Evolutionary conservation across 2,113 vertebrate genomes (phyloP).

Genomic region (Gasterosteus nipponicus): DNA sequence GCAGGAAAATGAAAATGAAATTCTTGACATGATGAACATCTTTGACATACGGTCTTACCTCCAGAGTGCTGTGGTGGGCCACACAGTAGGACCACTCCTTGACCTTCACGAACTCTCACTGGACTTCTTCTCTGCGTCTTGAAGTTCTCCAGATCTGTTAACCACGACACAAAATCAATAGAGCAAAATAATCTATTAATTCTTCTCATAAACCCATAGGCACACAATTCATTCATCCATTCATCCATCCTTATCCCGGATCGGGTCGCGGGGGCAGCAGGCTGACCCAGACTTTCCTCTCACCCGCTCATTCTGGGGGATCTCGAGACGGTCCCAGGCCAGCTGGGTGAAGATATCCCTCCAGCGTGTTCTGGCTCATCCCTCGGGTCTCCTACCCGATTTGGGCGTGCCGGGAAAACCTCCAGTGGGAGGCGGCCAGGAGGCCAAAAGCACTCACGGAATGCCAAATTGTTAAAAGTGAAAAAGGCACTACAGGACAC

Average conservation of each 20-base stretch:
- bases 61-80: slow-evolving; percentile 84
- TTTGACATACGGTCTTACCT: slow-evolving; percentile 80
- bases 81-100: slow-evolving; percentile 94
- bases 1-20: not conserved
- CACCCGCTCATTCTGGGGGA: no score
- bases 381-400: no score
- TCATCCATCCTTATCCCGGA: no score
- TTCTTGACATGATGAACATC: not conserved
- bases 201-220: slow-evolving; percentile 25
- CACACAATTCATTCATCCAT: slow-evolving; percentile 2
- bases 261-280: no score
- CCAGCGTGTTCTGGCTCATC: no score
- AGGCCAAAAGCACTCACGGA: slow-evolving; percentile 15
- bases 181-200: slow-evolving; percentile 36
- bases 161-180: slow-evolving; percentile 58
- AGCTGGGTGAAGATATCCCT: no score
- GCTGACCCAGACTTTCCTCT: no score
- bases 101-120: slow-evolving; percentile 92
- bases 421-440: no score
- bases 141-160: slow-evolving; percentile 93
- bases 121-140: slow-evolving; percentile 90
- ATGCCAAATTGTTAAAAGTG: slow-evolving; percentile 26
- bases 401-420: no score
- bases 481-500: slow-evolving; percentile 7
- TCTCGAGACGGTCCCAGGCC: no score